Conservation (phyloP, 2,113 vertebrate genomes). For the Tor tambroides region DNA sequence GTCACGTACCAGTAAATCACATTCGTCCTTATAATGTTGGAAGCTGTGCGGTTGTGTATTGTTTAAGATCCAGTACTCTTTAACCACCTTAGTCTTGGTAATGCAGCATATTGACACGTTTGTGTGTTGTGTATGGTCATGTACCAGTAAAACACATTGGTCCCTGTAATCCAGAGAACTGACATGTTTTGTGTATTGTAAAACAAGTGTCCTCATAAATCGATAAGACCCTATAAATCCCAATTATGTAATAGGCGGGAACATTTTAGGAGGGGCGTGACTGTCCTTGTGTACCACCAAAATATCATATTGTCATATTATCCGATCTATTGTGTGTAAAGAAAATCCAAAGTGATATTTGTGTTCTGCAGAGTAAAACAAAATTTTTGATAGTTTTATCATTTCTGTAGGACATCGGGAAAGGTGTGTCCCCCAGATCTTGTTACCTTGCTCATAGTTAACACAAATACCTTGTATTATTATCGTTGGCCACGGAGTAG, state of each 20-base stretch:
- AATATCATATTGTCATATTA: constrained; percentile 2
- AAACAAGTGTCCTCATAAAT: background rate
- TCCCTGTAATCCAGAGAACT: background rate
- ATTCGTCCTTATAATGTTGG: too few species aligned
- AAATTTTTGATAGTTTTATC: too few species aligned
- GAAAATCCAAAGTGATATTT: background rate
- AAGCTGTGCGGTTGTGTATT: too few species aligned
- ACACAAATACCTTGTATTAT: too few species aligned
- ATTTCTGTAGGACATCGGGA: too few species aligned
- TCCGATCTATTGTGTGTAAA: background rate
- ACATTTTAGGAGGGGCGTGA: background rate
- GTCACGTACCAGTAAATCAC: too few species aligned
- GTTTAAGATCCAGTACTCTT: background rate
- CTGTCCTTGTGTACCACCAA: background rate
- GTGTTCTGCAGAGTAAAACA: background rate
- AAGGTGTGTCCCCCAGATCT: too few species aligned
- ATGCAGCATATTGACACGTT: too few species aligned
- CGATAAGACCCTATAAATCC: background rate
- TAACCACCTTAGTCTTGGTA: background rate
- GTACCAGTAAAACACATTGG: too few species aligned
- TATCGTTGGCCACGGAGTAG: too few species aligned
- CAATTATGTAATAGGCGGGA: background rate
- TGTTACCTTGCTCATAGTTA: too few species aligned
- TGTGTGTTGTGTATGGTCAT: too few species aligned
- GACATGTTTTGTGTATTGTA: background rate